Base-by-base conservation (phyloP, 2,113 vertebrate species). In the Tachysurus vachellii region DNA sequence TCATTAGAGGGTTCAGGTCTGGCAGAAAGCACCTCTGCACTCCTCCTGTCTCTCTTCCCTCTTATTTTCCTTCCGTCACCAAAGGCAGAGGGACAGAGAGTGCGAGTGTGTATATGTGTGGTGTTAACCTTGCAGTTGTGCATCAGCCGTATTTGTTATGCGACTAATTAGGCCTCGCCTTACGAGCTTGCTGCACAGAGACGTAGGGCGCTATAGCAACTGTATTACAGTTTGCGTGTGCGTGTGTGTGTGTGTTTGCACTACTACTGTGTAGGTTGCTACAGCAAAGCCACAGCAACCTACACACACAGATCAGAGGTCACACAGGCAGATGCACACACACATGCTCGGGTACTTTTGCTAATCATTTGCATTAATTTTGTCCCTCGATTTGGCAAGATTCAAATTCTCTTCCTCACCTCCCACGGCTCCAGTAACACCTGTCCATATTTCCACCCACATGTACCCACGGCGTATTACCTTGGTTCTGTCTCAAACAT, bases 61-160 rank as follows among this genome's bases (percentile, higher is more conserved):
- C 6, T 42, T 26, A 42, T 77, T 42, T 66, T 13, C 26, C 64
- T 54, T 26, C n/a, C 7, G 16, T 75, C 28, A 70, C 84, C 62
- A 76, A 80, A 75, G 26, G 84, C 47, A 23, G 47, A 71, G 56
- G 28, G 79, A 28, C 59, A 26, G 64, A 26, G 56, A 50, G 53
- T 26, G 68, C 47, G 44, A 44, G 54, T 79, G 64, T 80, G 82
- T 83, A 0, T 50, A 9, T 50, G 47, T 56, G 64, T 80, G 82
- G 80, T 87, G 89, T 86, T 89, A 89, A 86, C 88, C 88, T 36
- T 59, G 53, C 80, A 50, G 64, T 19, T 64, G 42, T 19, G 81
- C 86, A 84, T 89, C 86, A 91, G 16, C 86, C 14, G 2, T 36
- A 88, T 89, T 89, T 83, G 90, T 90, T 87, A 84, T 87, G 50